These are phyloP conservation scores for Drosophila prostipennis DNA, from an alignment of 2,888 invertebrate genomes.

Conservation along the genomic window DNA sequence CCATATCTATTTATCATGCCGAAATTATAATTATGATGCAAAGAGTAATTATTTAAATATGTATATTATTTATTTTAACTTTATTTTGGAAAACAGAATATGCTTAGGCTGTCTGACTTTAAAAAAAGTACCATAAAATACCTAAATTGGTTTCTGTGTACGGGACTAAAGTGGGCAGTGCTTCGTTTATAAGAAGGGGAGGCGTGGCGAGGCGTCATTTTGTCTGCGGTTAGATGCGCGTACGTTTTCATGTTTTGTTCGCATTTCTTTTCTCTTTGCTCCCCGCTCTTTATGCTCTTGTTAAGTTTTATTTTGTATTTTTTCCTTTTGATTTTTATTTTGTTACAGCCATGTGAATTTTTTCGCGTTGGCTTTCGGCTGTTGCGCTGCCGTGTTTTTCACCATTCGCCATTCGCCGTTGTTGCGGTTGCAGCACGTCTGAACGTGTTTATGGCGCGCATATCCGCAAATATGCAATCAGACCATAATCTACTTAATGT, in stretches of 20 bases:
- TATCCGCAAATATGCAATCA: slow-evolving; percentile 80
- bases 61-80: too few species aligned
- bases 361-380: slow-evolving; percentile 47
- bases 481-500: slow-evolving; percentile 80
- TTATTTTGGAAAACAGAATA: too few species aligned
- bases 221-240: slow-evolving; percentile 78
- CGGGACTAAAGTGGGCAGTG: neutral
- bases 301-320: slow-evolving; percentile 18
- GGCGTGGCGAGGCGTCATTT: slow-evolving; percentile 65
- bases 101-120: too few species aligned
- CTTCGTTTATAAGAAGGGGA: neutral
- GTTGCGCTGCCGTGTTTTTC: slow-evolving; percentile 55
- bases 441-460: slow-evolving; percentile 80
- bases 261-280: slow-evolving; percentile 43
- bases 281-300: slow-evolving; percentile 29
- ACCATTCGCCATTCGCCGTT: slow-evolving; percentile 48
- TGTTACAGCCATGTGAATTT: slow-evolving; percentile 32
- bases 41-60: too few species aligned
- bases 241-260: slow-evolving; percentile 75
- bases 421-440: slow-evolving; percentile 80
- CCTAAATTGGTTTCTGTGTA: slow-evolving; percentile 1
- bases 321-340: slow-evolving; percentile 20
- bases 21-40: too few species aligned
- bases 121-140: too few species aligned
- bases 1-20: too few species aligned